Conservation (phyloP, 2,113 vertebrate species). For the Hippocampus mohnikei region DNA sequence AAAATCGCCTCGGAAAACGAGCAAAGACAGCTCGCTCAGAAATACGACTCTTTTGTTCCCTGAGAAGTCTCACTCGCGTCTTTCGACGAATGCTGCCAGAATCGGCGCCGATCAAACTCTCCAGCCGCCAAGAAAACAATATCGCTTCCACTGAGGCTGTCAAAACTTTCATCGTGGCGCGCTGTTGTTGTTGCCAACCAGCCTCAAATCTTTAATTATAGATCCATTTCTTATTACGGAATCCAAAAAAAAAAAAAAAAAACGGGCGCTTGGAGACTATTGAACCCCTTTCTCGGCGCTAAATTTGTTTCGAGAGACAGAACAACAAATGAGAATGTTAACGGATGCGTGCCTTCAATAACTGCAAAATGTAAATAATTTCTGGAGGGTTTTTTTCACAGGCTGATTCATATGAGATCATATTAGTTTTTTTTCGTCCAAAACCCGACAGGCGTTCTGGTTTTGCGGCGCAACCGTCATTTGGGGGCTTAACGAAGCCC, state of each 20-base stretch:
- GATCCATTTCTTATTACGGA: conserved; percentile 49
- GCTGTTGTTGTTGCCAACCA: conserved; percentile 20
- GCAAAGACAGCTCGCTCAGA: background rate
- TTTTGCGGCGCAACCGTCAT: conserved; percentile 21
- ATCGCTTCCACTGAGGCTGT: conserved; percentile 56
- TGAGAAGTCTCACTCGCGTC: conserved; percentile 24
- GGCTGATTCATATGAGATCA: conserved; percentile 1
- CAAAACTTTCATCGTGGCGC: conserved; percentile 40
- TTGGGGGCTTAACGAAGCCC: background rate
- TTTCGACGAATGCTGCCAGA: conserved; percentile 35
- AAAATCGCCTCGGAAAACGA: background rate
- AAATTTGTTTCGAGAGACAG: conserved; percentile 34
- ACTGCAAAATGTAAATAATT: conserved; percentile 41
- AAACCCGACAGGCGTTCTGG: background rate
- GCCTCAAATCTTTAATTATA: conserved; percentile 32
- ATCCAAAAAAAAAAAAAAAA: conserved; percentile 1
- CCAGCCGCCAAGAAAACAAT: conserved; percentile 49
- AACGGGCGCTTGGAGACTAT: conserved; percentile 26
- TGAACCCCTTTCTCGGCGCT: conserved; percentile 29
- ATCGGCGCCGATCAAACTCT: conserved; percentile 25
- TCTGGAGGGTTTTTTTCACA: conserved; percentile 18
- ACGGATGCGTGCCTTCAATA: conserved; percentile 7
- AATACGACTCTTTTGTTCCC: conserved; percentile 4
- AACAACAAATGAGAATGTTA: conserved; percentile 39
- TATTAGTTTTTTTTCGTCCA: conserved; percentile 19